Percentiles rank a stretch among this genome's conserved stretches.
Evolutionary conservation across 2,797 vertebrate species (phyloP).

Genomic region (Lacerta agilis): DNA sequence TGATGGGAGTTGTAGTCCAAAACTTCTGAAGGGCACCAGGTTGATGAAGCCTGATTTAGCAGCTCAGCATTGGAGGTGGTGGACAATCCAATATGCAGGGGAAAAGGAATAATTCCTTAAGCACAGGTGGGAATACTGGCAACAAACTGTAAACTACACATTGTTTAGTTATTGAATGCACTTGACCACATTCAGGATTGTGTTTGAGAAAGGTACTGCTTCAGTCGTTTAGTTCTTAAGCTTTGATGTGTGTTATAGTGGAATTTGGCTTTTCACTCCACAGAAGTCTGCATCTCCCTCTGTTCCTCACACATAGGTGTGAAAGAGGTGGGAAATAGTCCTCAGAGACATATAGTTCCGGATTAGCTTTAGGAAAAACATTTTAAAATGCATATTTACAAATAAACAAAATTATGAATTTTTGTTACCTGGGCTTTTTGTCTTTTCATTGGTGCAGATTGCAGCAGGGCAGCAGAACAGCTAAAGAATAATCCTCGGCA

Average conservation of each 20-base stretch:
- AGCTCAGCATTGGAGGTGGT: not conserved
- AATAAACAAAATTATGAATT: not conserved
- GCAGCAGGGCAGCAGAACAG: constrained; percentile 85
- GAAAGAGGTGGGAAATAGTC: not conserved
- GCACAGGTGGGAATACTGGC: not conserved
- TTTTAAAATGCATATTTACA: not conserved
- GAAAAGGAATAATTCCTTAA: not conserved
- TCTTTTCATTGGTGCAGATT: constrained; percentile 79
- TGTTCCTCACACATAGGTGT: not conserved
- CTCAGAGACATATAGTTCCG: not conserved
- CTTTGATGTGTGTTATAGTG: not conserved
- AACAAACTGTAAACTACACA: not conserved
- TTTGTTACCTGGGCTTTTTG: not conserved
- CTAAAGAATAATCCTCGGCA: constrained; percentile 91
- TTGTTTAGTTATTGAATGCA: not conserved
- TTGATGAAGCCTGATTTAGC: not conserved
- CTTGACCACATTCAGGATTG: not conserved
- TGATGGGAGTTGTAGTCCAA: not conserved
- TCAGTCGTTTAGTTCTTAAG: not conserved
- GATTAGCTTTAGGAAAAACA: not conserved
- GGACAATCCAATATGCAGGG: not conserved
- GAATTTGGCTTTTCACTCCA: not conserved
- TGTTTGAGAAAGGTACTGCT: not conserved
- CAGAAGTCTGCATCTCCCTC: not conserved
- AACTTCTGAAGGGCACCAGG: not conserved